Base-by-base conservation (phyloP, 2,888 invertebrate species). In the Azorinus chamasolen region DNA sequence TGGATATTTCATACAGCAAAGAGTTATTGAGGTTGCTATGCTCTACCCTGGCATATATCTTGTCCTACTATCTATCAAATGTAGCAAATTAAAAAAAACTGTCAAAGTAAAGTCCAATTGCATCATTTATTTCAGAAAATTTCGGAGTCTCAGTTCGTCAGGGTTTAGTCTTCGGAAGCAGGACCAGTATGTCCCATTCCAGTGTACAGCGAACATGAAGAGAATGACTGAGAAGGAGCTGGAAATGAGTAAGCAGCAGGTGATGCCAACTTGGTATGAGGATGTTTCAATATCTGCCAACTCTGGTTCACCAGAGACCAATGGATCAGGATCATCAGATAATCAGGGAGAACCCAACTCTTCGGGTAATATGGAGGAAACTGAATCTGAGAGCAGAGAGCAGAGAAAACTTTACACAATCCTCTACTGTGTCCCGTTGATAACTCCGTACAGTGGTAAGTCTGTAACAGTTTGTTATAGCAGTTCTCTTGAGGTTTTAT, bases 381-480 rank as follows among this genome's bases (percentile, higher is more conserved):
- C 25, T 18, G 65, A 68, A 10, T 46, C 54, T 3, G 48, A 39
- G 22, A 43, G 16, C n/a, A n/a, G 46, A 8, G 64, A 73, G 8
- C 73, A 57, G 20, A 57, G 46, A 5, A 76, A 58, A 27, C 64
- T 73, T 54, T 83, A 72, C 53, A 68, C 84, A 32, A 95, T 96
- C 48, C 95, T 97, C 72, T 95, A 95, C 64, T 97, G 97, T 1
- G 95, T 95, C 2, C 95, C 96, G 0, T 95, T 97, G 37, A 94
- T 94, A 84, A 96, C 97, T 10, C 95, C 96, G 16, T 97, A 96
- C 91, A 96, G 95, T 95, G 95, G 97, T 97, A 94, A 93, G 93
- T 84, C 6, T 18, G 20, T 45, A 8, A 18, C 20, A 45, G 10
- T 10, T 12, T 12, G 41, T 41, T 12, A 41, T 41, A 12, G 41